Evolutionary conservation across 1,140 invertebrate genomes (phyloP).

Genomic region (Arctopsyche grandis): DNA sequence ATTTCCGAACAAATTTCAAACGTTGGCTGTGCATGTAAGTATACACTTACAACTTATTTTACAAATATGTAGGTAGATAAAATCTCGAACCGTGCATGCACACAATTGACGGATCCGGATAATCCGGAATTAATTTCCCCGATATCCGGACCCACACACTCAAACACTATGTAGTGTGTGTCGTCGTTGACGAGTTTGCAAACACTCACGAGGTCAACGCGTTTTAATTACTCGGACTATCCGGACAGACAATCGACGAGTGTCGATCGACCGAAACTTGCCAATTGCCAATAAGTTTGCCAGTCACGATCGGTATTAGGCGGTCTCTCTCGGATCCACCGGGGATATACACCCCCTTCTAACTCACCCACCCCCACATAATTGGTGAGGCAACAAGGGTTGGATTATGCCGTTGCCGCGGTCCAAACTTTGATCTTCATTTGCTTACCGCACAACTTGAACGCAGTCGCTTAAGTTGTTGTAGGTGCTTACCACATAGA

Average conservation of each 20-base stretch:
- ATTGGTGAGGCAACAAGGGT: constrained; percentile 4
- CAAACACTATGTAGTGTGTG: not conserved
- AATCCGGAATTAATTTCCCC: constrained; percentile 12
- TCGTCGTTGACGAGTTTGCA: constrained; percentile 29
- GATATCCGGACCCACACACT: not conserved
- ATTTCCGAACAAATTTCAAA: too few relatives aligned
- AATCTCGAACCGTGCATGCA: too few relatives aligned
- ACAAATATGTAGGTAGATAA: too few relatives aligned
- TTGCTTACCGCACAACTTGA: constrained; percentile 14
- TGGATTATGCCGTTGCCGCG: not conserved
- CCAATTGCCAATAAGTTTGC: constrained; percentile 3
- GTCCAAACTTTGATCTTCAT: constrained; percentile 18
- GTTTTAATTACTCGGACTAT: constrained; percentile 29
- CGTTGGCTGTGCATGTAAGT: too few relatives aligned
- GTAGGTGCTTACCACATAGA: too few relatives aligned
- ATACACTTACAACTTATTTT: too few relatives aligned
- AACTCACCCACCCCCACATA: not conserved
- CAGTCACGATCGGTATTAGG: constrained; percentile 12
- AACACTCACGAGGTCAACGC: constrained; percentile 33
- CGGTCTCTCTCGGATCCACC: not conserved
- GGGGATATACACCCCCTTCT: not conserved
- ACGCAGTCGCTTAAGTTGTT: not conserved
- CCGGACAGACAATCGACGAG: not conserved
- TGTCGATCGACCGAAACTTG: constrained; percentile 8
- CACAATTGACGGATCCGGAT: too few relatives aligned